A percentile compares a stretch with the other conserved stretches of the same genome.
phyloP scores from a whole-genome alignment of 2,113 vertebrate genomes.

The Calidris pygmaea region DNA sequence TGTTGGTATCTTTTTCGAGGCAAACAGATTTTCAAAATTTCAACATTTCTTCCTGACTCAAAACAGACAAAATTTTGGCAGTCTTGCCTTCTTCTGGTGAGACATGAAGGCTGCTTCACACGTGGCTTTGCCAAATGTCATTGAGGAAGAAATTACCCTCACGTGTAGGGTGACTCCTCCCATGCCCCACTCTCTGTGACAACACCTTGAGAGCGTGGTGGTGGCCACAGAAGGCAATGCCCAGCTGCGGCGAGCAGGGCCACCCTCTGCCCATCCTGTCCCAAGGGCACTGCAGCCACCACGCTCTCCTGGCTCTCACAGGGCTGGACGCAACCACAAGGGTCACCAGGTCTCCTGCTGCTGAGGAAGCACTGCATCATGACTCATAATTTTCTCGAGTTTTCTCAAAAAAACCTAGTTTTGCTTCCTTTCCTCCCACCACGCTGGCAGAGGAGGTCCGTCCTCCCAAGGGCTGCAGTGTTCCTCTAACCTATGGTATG shows the following conservation, averaged over 20 bases:
- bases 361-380: neutral
- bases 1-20: slow-evolving; percentile 32
- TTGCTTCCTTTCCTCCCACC: neutral
- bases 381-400: neutral
- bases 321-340: neutral
- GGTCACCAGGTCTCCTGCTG: neutral
- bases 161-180: neutral
- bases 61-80: slow-evolving; percentile 54
- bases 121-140: slow-evolving; percentile 2
- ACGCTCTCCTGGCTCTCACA: neutral
- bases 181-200: neutral
- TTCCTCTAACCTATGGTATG: neutral
- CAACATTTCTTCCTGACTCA: slow-evolving; percentile 27
- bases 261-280: neutral
- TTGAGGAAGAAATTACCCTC: neutral
- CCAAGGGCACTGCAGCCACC: rapidly evolving
- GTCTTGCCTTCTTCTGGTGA: slow-evolving; percentile 8
- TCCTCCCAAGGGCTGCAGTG: neutral
- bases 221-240: neutral
- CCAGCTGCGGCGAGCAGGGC: neutral
- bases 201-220: rapidly evolving
- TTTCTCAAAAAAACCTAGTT: neutral
- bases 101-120: slow-evolving; percentile 14
- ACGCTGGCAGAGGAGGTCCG: rapidly evolving
- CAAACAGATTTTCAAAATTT: slow-evolving; percentile 47